These are phyloP conservation scores for Phoxinus dragarum DNA, from an alignment of 2,797 vertebrate genomes.

Conservation along the genomic window DNA sequence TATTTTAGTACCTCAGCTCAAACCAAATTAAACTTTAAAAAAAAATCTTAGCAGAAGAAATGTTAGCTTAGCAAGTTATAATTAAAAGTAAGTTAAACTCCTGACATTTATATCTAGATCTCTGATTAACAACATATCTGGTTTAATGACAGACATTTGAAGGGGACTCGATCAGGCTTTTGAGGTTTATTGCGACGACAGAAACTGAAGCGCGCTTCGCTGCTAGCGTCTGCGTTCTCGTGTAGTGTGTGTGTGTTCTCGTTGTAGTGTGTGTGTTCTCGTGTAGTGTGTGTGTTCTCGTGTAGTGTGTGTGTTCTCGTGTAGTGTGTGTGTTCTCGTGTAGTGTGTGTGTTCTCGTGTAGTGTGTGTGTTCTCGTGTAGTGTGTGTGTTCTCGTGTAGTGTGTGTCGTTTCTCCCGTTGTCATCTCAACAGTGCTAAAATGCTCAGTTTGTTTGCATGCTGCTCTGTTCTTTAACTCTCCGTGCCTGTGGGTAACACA, in stretches of 20 bases:
- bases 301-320: too few relatives aligned
- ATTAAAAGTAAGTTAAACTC: neutral
- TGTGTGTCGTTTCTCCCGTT: neutral
- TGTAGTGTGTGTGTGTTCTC: too few relatives aligned
- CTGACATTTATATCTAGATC: neutral
- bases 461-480: constrained; percentile 51
- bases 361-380: neutral
- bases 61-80: neutral
- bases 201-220: neutral
- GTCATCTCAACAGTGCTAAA: neutral
- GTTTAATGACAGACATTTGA: too few relatives aligned
- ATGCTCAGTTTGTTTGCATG: constrained; percentile 66
- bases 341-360: too few relatives aligned
- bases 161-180: neutral
- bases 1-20: too few relatives aligned
- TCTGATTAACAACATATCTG: neutral
- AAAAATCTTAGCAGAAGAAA: too few relatives aligned
- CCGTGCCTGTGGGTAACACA: constrained; percentile 42
- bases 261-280: too few relatives aligned
- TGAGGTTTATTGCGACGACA: neutral
- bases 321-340: too few relatives aligned
- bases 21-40: too few relatives aligned
- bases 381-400: neutral
- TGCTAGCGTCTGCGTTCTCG: neutral
- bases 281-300: too few relatives aligned